Conservation (phyloP, 2,113 vertebrate species). For the Corydoras sp. region DNA sequence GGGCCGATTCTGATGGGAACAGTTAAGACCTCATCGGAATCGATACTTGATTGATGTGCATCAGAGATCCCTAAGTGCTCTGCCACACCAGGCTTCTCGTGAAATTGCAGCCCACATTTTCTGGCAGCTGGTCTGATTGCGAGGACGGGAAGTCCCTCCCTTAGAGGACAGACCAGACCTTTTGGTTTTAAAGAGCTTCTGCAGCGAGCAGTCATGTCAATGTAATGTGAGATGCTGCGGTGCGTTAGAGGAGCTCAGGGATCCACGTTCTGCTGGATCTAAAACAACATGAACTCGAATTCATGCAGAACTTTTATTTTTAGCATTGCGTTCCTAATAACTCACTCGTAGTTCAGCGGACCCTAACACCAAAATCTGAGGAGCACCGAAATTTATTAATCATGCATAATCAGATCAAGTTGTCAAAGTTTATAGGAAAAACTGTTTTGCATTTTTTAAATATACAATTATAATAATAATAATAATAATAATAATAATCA, state of each 20-base stretch:
- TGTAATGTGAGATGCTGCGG: constrained; percentile 10
- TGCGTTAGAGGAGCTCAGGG: not conserved
- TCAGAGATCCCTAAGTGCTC: constrained; percentile 17
- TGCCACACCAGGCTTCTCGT: constrained; percentile 40
- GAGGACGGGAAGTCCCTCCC: constrained; percentile 58
- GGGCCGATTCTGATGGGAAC: constrained; percentile 20
- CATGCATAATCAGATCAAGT: no score
- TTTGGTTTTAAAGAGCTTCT: constrained; percentile 37
- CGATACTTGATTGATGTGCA: not conserved
- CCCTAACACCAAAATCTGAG: no score
- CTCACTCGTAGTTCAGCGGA: no score
- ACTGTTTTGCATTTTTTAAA: not conserved
- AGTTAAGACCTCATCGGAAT: not conserved
- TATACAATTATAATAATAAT: not conserved
- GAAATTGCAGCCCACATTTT: constrained; percentile 45
- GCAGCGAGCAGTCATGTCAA: not conserved
- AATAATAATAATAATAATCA: no score
- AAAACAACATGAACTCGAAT: not conserved
- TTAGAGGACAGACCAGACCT: constrained; percentile 20
- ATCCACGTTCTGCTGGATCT: not conserved
- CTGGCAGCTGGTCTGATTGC: constrained; percentile 39
- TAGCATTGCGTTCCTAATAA: no score
- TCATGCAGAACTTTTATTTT: not conserved
- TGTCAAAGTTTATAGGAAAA: no score
- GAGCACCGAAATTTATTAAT: no score